These are phyloP conservation scores for Polypedilum vanderplanki DNA, from an alignment of 1,140 invertebrate species.

Conservation along the genomic window DNA sequence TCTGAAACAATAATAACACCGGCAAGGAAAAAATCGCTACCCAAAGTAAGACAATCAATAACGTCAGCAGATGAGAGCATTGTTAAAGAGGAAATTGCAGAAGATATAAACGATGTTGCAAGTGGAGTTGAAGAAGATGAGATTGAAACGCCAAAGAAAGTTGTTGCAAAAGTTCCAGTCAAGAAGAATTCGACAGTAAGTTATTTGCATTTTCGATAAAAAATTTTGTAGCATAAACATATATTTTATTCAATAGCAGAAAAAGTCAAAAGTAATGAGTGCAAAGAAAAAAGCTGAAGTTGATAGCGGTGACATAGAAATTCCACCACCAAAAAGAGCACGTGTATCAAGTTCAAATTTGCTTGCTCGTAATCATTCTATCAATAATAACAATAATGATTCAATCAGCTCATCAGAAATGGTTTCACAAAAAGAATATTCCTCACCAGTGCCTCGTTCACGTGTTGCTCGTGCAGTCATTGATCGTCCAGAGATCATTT, in stretches of 20 bases:
- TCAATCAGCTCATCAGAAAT: not conserved
- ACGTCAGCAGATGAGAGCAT: not conserved
- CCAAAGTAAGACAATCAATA: constrained; percentile 34
- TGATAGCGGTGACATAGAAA: not conserved
- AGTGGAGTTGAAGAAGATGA: not conserved
- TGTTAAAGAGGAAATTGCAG: not conserved
- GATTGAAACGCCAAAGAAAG: constrained; percentile 7
- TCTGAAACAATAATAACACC: not conserved
- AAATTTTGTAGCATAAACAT: not conserved
- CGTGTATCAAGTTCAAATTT: not conserved
- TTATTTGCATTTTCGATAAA: not conserved
- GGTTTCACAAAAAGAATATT: constrained; percentile 29
- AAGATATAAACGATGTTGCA: not conserved
- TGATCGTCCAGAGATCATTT: constrained; percentile 39
- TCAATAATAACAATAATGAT: not conserved
- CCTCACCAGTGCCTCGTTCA: constrained; percentile 29
- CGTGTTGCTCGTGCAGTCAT: constrained; percentile 38
- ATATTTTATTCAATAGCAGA: not conserved
- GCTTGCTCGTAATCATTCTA: not conserved
- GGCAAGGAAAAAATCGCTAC: constrained; percentile 30
- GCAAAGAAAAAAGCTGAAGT: not conserved
- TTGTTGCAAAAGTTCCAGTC: not conserved
- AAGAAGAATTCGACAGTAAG: constrained; percentile 18
- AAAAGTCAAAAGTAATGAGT: constrained; percentile 19
- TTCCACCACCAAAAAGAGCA: constrained; percentile 24